Conservation (phyloP, 2,888 invertebrate species). For the Agrotis puta region DNA sequence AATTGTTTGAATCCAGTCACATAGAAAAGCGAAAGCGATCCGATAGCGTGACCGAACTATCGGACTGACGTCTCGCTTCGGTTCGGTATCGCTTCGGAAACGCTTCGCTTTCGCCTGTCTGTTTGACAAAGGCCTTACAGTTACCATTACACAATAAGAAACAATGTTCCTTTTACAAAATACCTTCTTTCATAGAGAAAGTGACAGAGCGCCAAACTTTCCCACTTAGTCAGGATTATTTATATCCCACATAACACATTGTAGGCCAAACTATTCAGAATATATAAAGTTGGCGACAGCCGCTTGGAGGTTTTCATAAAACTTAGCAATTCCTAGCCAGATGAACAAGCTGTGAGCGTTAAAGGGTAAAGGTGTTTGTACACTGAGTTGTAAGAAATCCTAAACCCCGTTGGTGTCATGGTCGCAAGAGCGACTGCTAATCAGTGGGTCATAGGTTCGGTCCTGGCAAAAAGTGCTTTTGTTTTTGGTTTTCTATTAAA, state of each 20-base stretch:
- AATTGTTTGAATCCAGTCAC: too few species aligned
- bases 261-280: slow-evolving; percentile 28
- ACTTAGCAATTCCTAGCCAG: slow-evolving; percentile 9
- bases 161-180: background rate
- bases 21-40: too few species aligned
- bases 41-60: too few species aligned
- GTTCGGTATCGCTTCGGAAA: too few species aligned
- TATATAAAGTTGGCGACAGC: slow-evolving; percentile 28
- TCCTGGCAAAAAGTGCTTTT: too few species aligned
- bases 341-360: background rate
- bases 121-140: too few species aligned
- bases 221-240: slow-evolving; percentile 14
- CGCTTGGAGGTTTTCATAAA: slow-evolving; percentile 26
- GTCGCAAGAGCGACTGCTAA: too few species aligned
- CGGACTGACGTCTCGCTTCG: too few species aligned
- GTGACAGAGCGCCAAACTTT: background rate
- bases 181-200: background rate
- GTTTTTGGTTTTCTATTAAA: too few species aligned
- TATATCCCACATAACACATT: slow-evolving; percentile 14
- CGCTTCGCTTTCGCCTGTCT: too few species aligned
- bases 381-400: background rate
- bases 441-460: too few species aligned
- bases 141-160: background rate
- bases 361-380: background rate
- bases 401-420: too few species aligned